Evolutionary conservation across 2,888 invertebrate genomes (phyloP), one percentile per base, ranked within the genome.

Genomic region (Adelognathus sp.): DNA sequence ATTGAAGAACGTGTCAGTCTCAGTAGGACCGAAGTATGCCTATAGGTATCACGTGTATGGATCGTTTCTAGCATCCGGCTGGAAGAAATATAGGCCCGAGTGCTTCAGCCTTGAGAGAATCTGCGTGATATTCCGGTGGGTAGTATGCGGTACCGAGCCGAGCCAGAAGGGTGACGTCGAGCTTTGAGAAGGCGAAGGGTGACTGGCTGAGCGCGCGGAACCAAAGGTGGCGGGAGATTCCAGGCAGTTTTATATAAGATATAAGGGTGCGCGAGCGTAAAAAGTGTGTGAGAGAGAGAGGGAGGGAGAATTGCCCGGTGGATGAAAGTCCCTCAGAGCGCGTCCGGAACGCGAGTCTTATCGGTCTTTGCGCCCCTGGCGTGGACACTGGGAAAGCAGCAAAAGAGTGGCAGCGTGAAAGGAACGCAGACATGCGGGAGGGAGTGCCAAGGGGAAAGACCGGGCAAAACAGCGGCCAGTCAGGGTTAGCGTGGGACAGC

Each of bases 301-400:
- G 39, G 27, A 31, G n/a, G 9, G 39, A 54, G 6, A 33, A 54
- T 3, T 41, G 41, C 41, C 41, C 52, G 69, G 66, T 60, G 79
- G 71, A 79, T 69, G 73, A 79, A 81, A 76, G 77, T 82, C 66
- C 76, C 76, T 64, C 61, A 52, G n/a, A n/a, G 74, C 77, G 77
- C 58, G 75, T 70, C 77, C 63, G 83, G 82, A 80, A 83, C 78
- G 75, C 75, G 75, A 80, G 71, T 82, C 82, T 84, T 81, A 85
- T 84, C 85, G 81, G 81, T 56, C 79, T 77, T 44, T 52, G 72
- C 56, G 70, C 54, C 76, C 85, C 80, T 84, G 82, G 82, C 79
- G 67, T 81, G 71, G 61, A 69, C 83, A 81, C 78, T 52, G 69
- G 39, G 76, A n/a, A n/a, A 7, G 54, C 9, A 50, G 50, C 72